Percentiles rank a stretch among this genome's conserved stretches.
Evolutionary conservation across 2,888 invertebrate genomes (phyloP).

Genomic region (Drosophila pseudotalamancana): DNA sequence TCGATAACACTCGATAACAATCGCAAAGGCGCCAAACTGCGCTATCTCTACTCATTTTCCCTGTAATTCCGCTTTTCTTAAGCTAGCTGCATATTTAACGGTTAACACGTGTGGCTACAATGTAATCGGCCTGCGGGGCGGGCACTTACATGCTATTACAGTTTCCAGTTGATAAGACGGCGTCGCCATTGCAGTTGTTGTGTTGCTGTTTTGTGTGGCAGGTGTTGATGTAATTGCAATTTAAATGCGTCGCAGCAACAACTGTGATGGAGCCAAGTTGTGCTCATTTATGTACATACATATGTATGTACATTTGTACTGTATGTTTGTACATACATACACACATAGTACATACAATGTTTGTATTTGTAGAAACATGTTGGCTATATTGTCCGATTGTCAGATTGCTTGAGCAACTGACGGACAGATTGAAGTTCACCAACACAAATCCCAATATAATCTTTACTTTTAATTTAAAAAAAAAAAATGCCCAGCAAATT

Average conservation of each 20-base stretch:
- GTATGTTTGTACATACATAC: too few relatives aligned
- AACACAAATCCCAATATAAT: too few relatives aligned
- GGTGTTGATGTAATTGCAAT: slow-evolving; percentile 44
- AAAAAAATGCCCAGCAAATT: too few relatives aligned
- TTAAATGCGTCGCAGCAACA: slow-evolving; percentile 46
- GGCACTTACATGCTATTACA: slow-evolving; percentile 35
- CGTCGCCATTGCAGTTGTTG: slow-evolving; percentile 9
- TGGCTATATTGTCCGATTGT: too few relatives aligned
- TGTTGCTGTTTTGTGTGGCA: slow-evolving; percentile 24
- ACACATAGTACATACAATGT: too few relatives aligned
- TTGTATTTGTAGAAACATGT: too few relatives aligned
- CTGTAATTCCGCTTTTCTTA: not conserved
- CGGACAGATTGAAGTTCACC: too few relatives aligned
- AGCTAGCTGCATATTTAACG: slow-evolving; percentile 50
- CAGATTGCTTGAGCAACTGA: too few relatives aligned
- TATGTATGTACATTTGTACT: not conserved
- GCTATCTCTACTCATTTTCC: not conserved
- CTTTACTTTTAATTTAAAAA: too few relatives aligned
- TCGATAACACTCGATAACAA: slow-evolving; percentile 12
- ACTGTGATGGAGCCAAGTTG: slow-evolving; percentile 1
- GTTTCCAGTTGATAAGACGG: slow-evolving; percentile 45
- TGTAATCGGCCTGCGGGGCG: slow-evolving; percentile 34
- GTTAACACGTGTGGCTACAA: slow-evolving; percentile 69
- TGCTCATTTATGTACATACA: not conserved
- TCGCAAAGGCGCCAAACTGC: slow-evolving; percentile 13